A percentile compares a stretch with the other conserved stretches of the same genome.
Evolutionary conservation across 2,113 vertebrate species (phyloP).

Genomic region (Engraulis encrasicolus): DNA sequence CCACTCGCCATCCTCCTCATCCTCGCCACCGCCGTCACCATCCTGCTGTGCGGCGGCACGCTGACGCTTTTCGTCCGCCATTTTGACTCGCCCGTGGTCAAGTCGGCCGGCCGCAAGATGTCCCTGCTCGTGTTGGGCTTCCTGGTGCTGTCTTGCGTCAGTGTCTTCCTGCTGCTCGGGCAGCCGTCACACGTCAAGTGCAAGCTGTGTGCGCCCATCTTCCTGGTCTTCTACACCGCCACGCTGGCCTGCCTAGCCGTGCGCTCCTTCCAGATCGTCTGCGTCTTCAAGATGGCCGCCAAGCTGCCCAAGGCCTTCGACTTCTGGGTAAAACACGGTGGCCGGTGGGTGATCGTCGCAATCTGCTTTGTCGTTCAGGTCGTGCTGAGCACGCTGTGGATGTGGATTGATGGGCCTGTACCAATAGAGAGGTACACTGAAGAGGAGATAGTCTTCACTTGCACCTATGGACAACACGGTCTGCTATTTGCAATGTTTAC

Average conservation of each 20-base stretch:
- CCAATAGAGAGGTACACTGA: conserved; percentile 35
- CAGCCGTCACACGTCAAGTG: conserved; percentile 53
- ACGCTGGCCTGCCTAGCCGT: conserved; percentile 72
- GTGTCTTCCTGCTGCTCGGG: conserved; percentile 68
- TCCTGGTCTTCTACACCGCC: conserved; percentile 58
- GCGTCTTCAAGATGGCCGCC: conserved; percentile 75
- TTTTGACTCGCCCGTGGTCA: conserved; percentile 70
- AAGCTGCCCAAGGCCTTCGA: conserved; percentile 60
- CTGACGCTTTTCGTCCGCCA: conserved; percentile 60
- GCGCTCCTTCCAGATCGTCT: conserved; percentile 74
- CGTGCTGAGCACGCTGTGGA: conserved; percentile 49
- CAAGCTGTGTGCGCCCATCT: conserved; percentile 60
- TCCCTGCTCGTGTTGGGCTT: conserved; percentile 75
- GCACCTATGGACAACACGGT: conserved; percentile 18
- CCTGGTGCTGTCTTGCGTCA: conserved; percentile 58
- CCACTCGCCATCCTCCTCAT: conserved; percentile 62
- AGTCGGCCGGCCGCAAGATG: conserved; percentile 66
- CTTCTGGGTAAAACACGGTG: conserved; percentile 65
- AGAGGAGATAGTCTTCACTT: conserved; percentile 61
- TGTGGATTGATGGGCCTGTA: conserved; percentile 47
- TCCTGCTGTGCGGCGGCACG: conserved; percentile 58
- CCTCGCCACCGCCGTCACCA: conserved; percentile 36
- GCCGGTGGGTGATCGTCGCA: conserved; percentile 59
- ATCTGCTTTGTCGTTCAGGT: conserved; percentile 50
- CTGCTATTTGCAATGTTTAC: conserved; percentile 16